phyloP scores from a whole-genome alignment of 1,140 invertebrate species.

The Drosophila lacteicornis region DNA sequence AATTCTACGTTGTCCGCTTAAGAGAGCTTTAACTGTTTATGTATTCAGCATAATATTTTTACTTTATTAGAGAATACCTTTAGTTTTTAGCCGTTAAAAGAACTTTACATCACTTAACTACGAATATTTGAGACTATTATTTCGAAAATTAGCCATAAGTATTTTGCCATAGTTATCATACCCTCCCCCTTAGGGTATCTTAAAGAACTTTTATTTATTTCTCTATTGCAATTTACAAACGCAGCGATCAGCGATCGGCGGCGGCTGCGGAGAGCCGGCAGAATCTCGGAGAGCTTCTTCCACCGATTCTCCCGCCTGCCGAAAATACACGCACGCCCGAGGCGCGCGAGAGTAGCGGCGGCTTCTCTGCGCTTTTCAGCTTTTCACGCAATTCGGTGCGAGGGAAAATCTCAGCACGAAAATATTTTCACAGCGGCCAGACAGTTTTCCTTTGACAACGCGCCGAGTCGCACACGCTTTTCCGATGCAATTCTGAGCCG shows the following conservation, averaged over 20 bases:
- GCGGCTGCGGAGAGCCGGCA: conserved; percentile 15
- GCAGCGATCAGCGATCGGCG: conserved; percentile 34
- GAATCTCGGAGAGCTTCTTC: conserved; percentile 37
- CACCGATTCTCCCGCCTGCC: conserved; percentile 35
- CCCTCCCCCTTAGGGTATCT: conserved; percentile 8
- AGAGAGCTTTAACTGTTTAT: too few relatives aligned
- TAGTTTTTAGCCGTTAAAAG: too few relatives aligned
- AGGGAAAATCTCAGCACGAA: conserved; percentile 64
- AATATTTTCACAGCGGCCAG: conserved; percentile 64
- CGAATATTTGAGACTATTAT: too few relatives aligned
- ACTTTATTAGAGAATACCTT: too few relatives aligned
- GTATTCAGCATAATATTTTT: too few relatives aligned
- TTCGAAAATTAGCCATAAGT: too few relatives aligned
- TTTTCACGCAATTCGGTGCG: conserved; percentile 46
- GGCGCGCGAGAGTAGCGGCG: conserved; percentile 19
- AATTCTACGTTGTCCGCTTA: not conserved
- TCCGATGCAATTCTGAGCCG: conserved; percentile 24
- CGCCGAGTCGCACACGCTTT: conserved; percentile 72
- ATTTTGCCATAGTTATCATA: not conserved
- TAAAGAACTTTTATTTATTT: conserved; percentile 57
- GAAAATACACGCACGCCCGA: conserved; percentile 27
- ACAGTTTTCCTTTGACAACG: conserved; percentile 82
- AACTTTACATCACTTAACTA: too few relatives aligned
- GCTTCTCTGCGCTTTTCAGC: conserved; percentile 38
- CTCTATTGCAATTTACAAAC: conserved; percentile 71